A percentile compares a stretch with the other conserved stretches of the same genome.
These are phyloP conservation scores for Semaprochilodus insignis DNA, from an alignment of 2,797 vertebrate species.

Conservation along the genomic window DNA sequence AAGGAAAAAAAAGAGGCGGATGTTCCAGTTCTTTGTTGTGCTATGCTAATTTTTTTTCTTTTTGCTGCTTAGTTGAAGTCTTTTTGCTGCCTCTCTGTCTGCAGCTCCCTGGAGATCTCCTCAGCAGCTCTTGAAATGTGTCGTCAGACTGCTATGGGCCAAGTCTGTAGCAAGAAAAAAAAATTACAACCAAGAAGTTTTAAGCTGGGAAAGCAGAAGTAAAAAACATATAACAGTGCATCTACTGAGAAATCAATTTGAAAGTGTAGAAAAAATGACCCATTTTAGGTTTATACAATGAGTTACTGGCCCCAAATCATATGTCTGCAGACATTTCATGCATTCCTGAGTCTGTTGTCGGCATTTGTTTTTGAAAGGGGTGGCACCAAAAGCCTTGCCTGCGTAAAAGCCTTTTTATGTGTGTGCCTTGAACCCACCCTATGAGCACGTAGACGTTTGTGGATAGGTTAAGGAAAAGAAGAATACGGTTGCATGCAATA, in stretches of 20 bases:
- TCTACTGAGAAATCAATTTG: neutral
- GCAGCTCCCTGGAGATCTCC: constrained; percentile 33
- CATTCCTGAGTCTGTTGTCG: constrained; percentile 53
- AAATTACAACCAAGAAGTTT: constrained; percentile 58
- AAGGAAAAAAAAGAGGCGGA: neutral
- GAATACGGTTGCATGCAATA: neutral
- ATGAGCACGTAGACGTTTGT: neutral
- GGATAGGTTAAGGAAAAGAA: neutral
- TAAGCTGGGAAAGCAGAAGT: constrained; percentile 4
- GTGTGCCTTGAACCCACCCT: neutral
- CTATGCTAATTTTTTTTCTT: constrained; percentile 20
- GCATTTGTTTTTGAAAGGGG: constrained; percentile 7
- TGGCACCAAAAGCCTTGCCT: constrained; percentile 17
- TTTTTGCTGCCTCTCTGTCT: neutral
- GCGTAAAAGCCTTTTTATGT: constrained; percentile 38
- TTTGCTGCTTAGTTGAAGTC: constrained; percentile 23
- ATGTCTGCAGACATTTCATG: constrained; percentile 41
- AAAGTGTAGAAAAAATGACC: neutral
- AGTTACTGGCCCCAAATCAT: constrained; percentile 55
- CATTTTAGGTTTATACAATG: constrained; percentile 32
- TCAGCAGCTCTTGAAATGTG: constrained; percentile 65
- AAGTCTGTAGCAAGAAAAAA: constrained; percentile 63
- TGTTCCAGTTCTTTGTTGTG: constrained; percentile 7
- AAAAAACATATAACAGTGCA: neutral
- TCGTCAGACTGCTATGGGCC: constrained; percentile 46